These are phyloP conservation scores for Epicauta chinensis DNA, from an alignment of 1,140 invertebrate species.

Conservation along the genomic window DNA sequence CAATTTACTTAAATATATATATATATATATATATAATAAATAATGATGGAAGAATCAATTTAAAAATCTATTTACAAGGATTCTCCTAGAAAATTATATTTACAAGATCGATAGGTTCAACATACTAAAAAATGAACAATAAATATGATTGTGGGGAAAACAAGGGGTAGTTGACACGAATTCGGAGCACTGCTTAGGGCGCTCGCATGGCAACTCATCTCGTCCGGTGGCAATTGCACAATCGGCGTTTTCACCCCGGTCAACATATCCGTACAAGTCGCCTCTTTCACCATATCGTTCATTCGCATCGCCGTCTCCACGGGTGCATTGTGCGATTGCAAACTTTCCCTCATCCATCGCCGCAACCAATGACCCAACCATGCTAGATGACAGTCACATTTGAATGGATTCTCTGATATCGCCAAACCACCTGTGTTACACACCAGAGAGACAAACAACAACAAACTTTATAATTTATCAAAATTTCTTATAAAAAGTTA, in stretches of 20 bases:
- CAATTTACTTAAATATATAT: background rate
- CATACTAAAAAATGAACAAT: background rate
- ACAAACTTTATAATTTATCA: background rate
- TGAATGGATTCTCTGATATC: constrained; percentile 74
- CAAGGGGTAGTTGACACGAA: constrained; percentile 34
- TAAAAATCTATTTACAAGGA: background rate
- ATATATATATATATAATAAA: background rate
- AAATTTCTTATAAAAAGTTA: background rate
- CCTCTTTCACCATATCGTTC: constrained; percentile 46
- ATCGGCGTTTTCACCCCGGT: constrained; percentile 57
- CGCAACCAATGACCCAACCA: constrained; percentile 85
- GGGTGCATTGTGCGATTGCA: constrained; percentile 62
- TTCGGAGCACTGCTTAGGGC: constrained; percentile 53
- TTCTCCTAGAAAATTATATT: background rate
- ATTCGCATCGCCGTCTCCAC: constrained; percentile 48
- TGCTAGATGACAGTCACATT: constrained; percentile 80
- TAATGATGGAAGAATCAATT: background rate
- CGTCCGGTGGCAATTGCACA: constrained; percentile 64
- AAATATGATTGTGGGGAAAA: constrained; percentile 23
- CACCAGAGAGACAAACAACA: background rate
- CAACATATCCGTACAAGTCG: constrained; percentile 58
- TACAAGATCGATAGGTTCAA: background rate
- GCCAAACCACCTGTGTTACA: constrained; percentile 66
- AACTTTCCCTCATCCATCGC: constrained; percentile 72
- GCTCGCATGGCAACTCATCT: constrained; percentile 67